Evolutionary conservation across 92 coral and sea anemone species (phyloP).

Genomic region (Phenganax marumi): DNA sequence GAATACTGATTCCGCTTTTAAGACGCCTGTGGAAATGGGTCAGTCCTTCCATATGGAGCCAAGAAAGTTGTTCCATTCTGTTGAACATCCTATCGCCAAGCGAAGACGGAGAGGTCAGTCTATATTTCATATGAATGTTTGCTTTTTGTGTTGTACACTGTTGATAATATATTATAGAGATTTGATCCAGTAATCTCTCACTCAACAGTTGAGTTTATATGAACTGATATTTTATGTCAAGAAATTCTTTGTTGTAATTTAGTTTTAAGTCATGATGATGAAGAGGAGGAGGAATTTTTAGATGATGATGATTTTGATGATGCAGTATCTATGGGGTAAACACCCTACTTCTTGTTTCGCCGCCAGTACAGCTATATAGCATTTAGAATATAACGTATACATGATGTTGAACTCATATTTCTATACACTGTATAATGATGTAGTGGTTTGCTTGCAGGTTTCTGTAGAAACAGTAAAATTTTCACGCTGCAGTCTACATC

Average conservation of each 20-base stretch:
- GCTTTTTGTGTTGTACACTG: too few species aligned
- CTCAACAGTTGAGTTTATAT: too few species aligned
- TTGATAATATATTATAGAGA: too few species aligned
- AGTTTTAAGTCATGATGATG: background rate
- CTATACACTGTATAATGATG: too few species aligned
- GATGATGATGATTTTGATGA: constrained; percentile 17
- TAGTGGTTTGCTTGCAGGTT: background rate
- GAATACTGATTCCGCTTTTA: background rate
- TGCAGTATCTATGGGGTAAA: background rate
- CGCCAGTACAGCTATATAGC: background rate
- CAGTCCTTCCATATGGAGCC: constrained; percentile 2
- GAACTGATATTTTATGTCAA: background rate
- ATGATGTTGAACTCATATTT: too few species aligned
- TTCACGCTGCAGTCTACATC: background rate
- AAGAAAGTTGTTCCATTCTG: constrained; percentile 12
- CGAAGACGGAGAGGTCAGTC: constrained; percentile 4
- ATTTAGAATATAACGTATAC: background rate
- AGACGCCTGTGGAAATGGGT: constrained; percentile 1
- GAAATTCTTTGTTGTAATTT: background rate
- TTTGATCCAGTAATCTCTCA: too few species aligned
- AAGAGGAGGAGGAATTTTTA: constrained; percentile 8
- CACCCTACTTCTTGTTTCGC: background rate
- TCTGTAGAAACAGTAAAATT: background rate
- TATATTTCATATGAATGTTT: too few species aligned
- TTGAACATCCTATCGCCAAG: background rate